Evolutionary conservation across 2,113 vertebrate genomes (phyloP).

Genomic region (Sturnus vulgaris): DNA sequence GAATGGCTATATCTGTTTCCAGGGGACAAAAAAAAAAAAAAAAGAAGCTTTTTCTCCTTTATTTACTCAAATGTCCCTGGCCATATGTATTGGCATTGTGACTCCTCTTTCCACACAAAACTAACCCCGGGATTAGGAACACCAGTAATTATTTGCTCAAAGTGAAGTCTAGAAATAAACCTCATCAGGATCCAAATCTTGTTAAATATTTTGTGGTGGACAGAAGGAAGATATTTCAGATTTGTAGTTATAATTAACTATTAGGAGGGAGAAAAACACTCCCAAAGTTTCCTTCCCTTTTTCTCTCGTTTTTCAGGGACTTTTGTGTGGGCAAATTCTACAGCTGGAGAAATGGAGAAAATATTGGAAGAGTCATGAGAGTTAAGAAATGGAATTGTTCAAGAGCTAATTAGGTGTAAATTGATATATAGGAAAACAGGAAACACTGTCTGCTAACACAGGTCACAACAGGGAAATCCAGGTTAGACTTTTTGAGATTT

Average conservation of each 20-base stretch:
- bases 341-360: background rate
- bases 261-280: background rate
- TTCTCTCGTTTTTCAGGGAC: background rate
- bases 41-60: too few species aligned
- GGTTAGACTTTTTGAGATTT: background rate
- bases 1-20: conserved; percentile 18
- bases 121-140: conserved; percentile 28
- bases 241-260: background rate
- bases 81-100: conserved; percentile 58
- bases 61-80: conserved; percentile 58
- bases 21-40: background rate
- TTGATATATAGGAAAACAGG: background rate
- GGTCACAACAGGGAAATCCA: background rate
- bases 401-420: background rate
- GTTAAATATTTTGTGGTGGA: conserved; percentile 37
- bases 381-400: background rate
- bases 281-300: background rate
- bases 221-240: background rate
- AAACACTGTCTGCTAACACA: background rate
- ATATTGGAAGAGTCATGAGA: background rate
- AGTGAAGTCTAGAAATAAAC: conserved; percentile 40
- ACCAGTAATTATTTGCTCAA: conserved; percentile 27
- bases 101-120: conserved; percentile 51
- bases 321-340: background rate
- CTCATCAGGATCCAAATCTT: background rate